phyloP scores from a whole-genome alignment of 2,113 vertebrate genomes.

The Chroicocephalus ridibundus region DNA sequence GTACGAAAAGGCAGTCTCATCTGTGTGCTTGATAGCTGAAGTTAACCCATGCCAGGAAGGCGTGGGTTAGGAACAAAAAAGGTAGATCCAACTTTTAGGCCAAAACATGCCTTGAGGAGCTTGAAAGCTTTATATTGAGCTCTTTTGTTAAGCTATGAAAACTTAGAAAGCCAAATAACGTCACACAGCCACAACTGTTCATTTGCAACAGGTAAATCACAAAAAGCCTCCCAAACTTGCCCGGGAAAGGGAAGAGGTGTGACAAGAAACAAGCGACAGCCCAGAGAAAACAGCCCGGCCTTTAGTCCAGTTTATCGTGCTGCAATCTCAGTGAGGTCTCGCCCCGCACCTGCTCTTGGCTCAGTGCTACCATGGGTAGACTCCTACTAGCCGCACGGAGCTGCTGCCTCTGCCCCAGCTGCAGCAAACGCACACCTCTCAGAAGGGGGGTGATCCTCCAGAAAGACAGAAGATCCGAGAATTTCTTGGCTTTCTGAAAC shows the following conservation, averaged over 20 bases:
- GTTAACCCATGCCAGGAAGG: background rate
- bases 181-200: background rate
- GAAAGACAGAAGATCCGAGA: background rate
- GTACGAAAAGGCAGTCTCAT: background rate
- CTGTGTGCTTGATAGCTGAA: background rate
- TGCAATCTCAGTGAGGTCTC: background rate
- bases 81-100: background rate
- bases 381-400: background rate
- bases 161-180: background rate
- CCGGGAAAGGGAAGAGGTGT: background rate
- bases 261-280: background rate
- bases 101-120: background rate
- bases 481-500: background rate
- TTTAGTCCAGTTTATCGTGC: background rate
- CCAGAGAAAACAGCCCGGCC: background rate
- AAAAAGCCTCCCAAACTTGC: background rate
- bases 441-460: too few species aligned
- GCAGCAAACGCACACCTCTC: background rate
- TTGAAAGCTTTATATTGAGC: background rate
- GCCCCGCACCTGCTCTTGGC: background rate
- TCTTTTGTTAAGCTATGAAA: background rate
- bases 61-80: background rate
- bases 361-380: background rate
- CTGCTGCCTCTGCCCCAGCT: background rate
- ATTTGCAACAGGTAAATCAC: background rate